A percentile compares a stretch with the other conserved stretches of the same genome.
phyloP scores from a whole-genome alignment of 2,113 vertebrate genomes.

The Cyanistes caeruleus region DNA sequence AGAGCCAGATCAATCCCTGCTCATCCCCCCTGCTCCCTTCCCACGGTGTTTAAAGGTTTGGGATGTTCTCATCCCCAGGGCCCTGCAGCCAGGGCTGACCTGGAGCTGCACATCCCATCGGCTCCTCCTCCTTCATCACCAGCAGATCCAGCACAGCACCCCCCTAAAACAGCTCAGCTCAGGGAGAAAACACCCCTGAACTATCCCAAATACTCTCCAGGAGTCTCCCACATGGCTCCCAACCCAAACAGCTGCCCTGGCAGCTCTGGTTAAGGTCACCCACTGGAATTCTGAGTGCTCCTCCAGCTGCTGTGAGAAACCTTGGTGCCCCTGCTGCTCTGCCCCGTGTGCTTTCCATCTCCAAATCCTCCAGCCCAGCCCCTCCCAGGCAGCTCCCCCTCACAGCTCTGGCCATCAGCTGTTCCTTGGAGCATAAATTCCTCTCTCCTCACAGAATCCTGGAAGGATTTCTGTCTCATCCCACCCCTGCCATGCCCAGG shows the following conservation, averaged over 20 bases:
- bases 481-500: background rate
- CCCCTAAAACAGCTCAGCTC: background rate
- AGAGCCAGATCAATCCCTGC: background rate
- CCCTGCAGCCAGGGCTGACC: background rate
- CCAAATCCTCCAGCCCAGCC: background rate
- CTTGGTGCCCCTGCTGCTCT: background rate
- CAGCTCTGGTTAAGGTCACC: background rate
- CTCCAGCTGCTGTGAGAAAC: background rate
- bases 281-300: background rate
- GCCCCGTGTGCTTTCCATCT: background rate
- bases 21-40: background rate
- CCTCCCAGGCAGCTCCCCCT: background rate
- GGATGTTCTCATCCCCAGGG: accelerated
- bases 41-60: accelerated
- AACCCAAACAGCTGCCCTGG: no score
- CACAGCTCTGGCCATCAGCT: background rate
- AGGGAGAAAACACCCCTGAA: accelerated
- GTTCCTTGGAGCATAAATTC: accelerated
- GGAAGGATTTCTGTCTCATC: background rate
- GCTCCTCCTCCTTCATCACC: background rate
- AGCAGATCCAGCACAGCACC: background rate
- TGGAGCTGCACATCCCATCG: background rate
- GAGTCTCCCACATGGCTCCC: accelerated
- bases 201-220: background rate
- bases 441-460: background rate